A percentile compares a stretch with the other conserved stretches of the same genome.
Conservation (phyloP, 2,113 vertebrate species). For the Trematocara nigrifrons region DNA sequence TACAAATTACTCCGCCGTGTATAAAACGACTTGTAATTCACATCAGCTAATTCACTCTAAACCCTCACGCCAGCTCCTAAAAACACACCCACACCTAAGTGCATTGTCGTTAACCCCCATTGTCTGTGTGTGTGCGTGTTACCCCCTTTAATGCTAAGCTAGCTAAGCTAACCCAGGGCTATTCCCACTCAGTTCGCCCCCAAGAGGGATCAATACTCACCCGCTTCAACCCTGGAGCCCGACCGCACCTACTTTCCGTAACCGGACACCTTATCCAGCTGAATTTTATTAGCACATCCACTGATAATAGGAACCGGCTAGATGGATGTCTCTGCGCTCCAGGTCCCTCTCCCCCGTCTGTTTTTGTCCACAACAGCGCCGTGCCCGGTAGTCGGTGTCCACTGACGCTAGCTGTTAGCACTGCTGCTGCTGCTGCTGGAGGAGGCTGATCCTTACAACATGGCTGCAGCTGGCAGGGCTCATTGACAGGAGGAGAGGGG, state of each 20-base stretch:
- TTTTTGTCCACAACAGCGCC: constrained; percentile 68
- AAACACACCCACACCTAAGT: neutral
- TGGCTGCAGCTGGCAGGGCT: constrained; percentile 57
- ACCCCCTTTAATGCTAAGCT: constrained; percentile 66
- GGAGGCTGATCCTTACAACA: constrained; percentile 49
- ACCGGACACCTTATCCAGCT: neutral
- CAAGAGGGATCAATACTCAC: constrained; percentile 58
- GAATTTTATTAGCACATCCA: neutral
- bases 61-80: neutral
- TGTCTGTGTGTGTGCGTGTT: constrained; percentile 38
- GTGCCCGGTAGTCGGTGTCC: constrained; percentile 59
- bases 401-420: constrained; percentile 53
- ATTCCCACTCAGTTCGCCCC: constrained; percentile 51
- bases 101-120: constrained; percentile 42
- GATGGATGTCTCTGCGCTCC: constrained; percentile 1
- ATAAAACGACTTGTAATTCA: neutral
- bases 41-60: neutral
- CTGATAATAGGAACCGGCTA: constrained; percentile 15
- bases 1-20: constrained; percentile 57
- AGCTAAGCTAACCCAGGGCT: constrained; percentile 54
- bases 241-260: constrained; percentile 30
- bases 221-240: constrained; percentile 20
- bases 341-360: constrained; percentile 31
- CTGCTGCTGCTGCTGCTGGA: neutral
- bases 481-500: constrained; percentile 20